Conservation (phyloP, 2,888 invertebrate species). For the Clusia tigrina region DNA sequence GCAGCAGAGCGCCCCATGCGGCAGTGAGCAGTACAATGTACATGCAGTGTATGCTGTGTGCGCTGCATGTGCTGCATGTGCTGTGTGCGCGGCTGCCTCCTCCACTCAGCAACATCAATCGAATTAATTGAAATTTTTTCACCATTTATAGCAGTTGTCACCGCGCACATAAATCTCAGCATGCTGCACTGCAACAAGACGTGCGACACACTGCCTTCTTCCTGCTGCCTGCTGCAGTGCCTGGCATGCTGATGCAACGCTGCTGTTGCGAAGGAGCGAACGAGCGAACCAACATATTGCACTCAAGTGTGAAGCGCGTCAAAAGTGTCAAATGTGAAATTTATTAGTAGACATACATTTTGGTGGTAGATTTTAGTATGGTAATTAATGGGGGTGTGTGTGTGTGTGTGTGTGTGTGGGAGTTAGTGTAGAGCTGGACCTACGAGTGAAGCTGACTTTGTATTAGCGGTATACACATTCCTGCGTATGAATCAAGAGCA, state of each 20-base stretch:
- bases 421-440: no score
- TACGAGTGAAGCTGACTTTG: no score
- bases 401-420: conserved; percentile 17
- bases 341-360: conserved; percentile 36
- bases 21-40: background rate
- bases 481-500: no score
- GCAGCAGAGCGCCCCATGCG: background rate
- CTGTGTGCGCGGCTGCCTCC: no score
- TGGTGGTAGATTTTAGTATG: conserved; percentile 17
- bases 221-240: background rate
- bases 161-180: conserved; percentile 25
- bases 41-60: no score
- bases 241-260: background rate
- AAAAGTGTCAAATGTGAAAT: conserved; percentile 55
- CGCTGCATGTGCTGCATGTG: background rate
- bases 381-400: conserved; percentile 36
- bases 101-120: background rate
- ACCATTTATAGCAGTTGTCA: conserved; percentile 25
- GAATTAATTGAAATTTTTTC: conserved; percentile 15
- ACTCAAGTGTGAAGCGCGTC: conserved; percentile 29
- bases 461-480: no score
- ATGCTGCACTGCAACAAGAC: background rate
- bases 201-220: background rate
- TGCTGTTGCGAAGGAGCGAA: background rate
- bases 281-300: background rate